A percentile compares a stretch with the other conserved stretches of the same genome.
phyloP scores from a whole-genome alignment of 2,888 invertebrate genomes.

The Penaeus monodon region DNA sequence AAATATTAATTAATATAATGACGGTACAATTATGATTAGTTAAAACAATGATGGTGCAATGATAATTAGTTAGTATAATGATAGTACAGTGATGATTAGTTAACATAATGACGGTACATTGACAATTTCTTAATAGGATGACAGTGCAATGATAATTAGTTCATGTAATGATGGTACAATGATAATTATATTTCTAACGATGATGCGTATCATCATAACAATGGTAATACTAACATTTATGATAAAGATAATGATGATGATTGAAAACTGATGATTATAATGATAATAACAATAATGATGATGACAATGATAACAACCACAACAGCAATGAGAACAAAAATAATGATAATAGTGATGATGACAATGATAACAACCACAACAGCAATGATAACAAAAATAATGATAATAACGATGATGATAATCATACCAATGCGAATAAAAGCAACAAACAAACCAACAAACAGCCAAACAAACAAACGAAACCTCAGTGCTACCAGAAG shows the following conservation, averaged over 20 bases:
- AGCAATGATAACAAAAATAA: neutral
- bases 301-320: neutral
- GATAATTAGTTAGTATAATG: neutral
- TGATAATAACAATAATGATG: conserved; percentile 9
- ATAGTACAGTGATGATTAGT: too few relatives aligned
- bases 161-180: too few relatives aligned
- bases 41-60: neutral
- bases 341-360: neutral
- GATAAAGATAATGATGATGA: too few relatives aligned
- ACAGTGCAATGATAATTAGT: neutral
- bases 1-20: neutral
- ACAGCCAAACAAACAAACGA: too few relatives aligned
- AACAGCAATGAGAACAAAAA: neutral
- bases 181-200: too few relatives aligned
- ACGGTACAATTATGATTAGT: neutral
- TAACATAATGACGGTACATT: too few relatives aligned
- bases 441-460: too few relatives aligned
- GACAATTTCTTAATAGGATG: neutral
- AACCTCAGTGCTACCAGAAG: conserved; percentile 50
- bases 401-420: neutral
- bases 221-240: neutral
- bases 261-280: neutral
- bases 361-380: neutral
- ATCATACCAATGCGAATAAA: neutral
- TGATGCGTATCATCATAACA: neutral